phyloP scores from a whole-genome alignment of 2,888 invertebrate species.

The Apodemia zela region DNA sequence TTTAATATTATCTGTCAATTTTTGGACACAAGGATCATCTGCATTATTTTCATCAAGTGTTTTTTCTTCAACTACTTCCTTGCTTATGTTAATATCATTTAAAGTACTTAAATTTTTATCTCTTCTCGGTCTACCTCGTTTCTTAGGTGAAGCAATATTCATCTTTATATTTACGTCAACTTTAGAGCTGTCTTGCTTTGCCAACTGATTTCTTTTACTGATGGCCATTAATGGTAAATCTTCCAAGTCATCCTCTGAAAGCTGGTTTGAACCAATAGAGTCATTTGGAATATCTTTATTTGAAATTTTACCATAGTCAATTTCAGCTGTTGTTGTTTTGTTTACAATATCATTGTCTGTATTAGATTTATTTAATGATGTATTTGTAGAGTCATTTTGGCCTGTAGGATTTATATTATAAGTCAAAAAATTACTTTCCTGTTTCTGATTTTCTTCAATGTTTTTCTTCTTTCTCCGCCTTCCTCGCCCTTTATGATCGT shows the following conservation, averaged over 20 bases:
- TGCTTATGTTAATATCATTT: neutral
- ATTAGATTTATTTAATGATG: neutral
- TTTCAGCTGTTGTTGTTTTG: neutral
- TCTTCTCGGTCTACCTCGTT: slow-evolving; percentile 35
- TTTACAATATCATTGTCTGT: neutral
- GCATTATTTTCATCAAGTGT: slow-evolving; percentile 38
- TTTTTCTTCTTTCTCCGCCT: neutral
- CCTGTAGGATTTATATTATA: neutral
- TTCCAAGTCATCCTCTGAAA: slow-evolving; percentile 28
- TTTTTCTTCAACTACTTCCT: slow-evolving; percentile 23
- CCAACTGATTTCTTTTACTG: slow-evolving; percentile 24
- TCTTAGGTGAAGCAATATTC: slow-evolving; percentile 23
- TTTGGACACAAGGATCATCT: slow-evolving; percentile 52
- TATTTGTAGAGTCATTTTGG: neutral
- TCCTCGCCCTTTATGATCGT: neutral
- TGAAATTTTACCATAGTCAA: neutral
- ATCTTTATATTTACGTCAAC: slow-evolving; percentile 5
- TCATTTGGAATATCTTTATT: neutral
- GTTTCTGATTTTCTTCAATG: neutral
- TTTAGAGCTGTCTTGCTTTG: slow-evolving; percentile 5
- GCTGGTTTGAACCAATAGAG: neutral
- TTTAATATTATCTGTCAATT: slow-evolving; percentile 40
- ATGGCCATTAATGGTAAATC: slow-evolving; percentile 30
- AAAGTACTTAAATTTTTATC: neutral
- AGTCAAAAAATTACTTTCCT: neutral